A percentile compares a stretch with the other conserved stretches of the same genome.
Conservation (phyloP, 2,113 vertebrate species). For the Narcine bancroftii region DNA sequence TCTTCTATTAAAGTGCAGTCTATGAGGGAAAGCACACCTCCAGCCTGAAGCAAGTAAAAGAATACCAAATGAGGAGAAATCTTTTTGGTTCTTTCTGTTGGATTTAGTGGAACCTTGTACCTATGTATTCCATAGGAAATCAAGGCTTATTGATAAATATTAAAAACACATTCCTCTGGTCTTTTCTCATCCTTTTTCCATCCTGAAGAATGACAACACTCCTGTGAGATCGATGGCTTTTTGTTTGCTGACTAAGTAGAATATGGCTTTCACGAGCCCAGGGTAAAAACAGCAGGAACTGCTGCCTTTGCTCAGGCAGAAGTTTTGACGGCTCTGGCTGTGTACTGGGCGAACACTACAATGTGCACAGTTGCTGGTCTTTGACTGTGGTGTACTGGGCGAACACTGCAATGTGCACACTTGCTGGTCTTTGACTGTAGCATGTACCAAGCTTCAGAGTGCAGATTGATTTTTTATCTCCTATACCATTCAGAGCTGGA, state of each 20-base stretch:
- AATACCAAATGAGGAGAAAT: conserved; percentile 36
- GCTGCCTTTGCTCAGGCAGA: no score
- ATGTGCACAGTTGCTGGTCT: no score
- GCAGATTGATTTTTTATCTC: neutral
- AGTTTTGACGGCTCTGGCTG: no score
- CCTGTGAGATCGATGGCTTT: no score
- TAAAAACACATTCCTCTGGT: neutral
- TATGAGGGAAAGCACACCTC: conserved; percentile 87
- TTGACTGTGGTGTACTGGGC: no score
- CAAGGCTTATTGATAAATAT: neutral
- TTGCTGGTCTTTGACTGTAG: no score
- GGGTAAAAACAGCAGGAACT: no score
- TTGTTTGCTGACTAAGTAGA: no score
- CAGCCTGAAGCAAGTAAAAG: conserved; percentile 67
- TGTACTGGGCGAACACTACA: no score
- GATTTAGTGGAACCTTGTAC: neutral
- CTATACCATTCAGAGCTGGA: neutral
- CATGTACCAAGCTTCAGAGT: neutral
- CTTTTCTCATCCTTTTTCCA: neutral
- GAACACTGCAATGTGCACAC: no score
- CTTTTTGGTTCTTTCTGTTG: neutral
- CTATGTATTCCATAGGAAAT: neutral
- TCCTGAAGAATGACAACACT: neutral
- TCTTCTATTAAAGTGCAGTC: conserved; percentile 94
- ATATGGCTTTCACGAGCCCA: no score